A percentile compares a stretch with the other conserved stretches of the same genome.
Evolutionary conservation across 2,113 vertebrate genomes (phyloP).

Genomic region (Ochotona princeps): DNA sequence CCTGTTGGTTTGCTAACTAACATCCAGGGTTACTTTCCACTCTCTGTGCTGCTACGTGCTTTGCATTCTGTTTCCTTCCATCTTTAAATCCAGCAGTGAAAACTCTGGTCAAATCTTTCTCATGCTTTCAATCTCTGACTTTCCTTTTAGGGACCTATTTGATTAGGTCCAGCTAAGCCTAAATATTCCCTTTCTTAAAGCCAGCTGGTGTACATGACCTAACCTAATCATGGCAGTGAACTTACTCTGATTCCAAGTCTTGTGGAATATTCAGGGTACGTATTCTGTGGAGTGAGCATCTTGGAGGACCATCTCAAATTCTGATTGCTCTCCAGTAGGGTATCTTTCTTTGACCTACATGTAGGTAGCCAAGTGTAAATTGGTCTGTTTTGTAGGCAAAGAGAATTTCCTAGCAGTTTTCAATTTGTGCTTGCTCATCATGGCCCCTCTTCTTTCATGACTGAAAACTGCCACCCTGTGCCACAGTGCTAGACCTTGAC

Average conservation of each 20-base stretch:
- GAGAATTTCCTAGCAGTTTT: neutral
- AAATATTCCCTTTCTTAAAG: neutral
- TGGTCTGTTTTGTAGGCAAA: neutral
- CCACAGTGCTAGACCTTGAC: neutral
- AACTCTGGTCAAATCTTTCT: neutral
- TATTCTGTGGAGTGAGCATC: neutral
- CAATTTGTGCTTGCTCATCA: neutral
- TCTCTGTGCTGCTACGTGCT: neutral
- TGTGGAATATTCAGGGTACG: no score
- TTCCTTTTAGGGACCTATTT: neutral
- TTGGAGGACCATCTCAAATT: neutral
- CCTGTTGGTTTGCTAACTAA: neutral
- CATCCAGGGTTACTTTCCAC: neutral
- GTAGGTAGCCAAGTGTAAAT: neutral
- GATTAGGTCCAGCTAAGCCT: neutral
- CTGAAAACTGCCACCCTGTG: neutral
- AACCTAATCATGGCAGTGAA: neutral
- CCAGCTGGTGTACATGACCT: neutral
- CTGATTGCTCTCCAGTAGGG: neutral
- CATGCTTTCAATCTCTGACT: neutral
- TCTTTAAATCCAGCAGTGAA: neutral
- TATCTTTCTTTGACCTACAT: neutral
- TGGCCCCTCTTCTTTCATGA: neutral
- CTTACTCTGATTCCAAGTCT: neutral
- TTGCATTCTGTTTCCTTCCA: neutral